Conservation (phyloP, 2,888 invertebrate species). For the Andrena haemorrhoa region DNA sequence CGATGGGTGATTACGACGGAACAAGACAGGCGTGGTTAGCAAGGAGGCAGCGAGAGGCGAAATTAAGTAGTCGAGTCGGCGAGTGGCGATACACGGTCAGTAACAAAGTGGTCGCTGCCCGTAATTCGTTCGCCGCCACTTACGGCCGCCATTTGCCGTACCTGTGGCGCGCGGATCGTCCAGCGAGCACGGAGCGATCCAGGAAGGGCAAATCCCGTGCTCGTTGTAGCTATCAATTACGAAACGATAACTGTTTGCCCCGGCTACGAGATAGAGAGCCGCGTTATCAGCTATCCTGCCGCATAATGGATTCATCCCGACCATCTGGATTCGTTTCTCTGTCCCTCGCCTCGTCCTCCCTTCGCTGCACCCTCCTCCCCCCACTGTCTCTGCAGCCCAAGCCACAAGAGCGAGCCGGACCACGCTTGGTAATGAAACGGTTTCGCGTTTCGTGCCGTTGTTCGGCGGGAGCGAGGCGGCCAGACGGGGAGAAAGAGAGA, state of each 20-base stretch:
- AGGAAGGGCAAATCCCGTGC: constrained; percentile 49
- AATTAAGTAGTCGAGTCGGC: constrained; percentile 38
- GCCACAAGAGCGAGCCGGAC: constrained; percentile 65
- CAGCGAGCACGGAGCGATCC: neutral
- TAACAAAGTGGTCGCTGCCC: constrained; percentile 65
- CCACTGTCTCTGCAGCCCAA: constrained; percentile 41
- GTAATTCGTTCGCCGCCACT: constrained; percentile 67
- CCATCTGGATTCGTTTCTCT: constrained; percentile 63
- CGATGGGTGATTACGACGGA: neutral
- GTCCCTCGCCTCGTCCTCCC: constrained; percentile 41
- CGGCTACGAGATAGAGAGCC: constrained; percentile 47
- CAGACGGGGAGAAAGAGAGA: constrained; percentile 44
- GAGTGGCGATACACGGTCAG: constrained; percentile 38
- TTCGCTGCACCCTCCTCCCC: constrained; percentile 1
- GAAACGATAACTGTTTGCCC: constrained; percentile 69
- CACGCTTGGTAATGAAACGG: constrained; percentile 72
- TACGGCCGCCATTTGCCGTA: constrained; percentile 53
- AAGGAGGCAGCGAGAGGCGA: constrained; percentile 15
- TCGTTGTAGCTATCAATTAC: constrained; percentile 70
- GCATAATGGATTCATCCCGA: constrained; percentile 69
- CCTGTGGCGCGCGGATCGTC: constrained; percentile 19
- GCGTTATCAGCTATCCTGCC: constrained; percentile 63
- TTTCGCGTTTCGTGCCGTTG: constrained; percentile 72
- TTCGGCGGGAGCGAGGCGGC: constrained; percentile 29
- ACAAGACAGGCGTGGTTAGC: neutral